Conservation (phyloP, 2,888 invertebrate species). For the Atethmia centrago region DNA sequence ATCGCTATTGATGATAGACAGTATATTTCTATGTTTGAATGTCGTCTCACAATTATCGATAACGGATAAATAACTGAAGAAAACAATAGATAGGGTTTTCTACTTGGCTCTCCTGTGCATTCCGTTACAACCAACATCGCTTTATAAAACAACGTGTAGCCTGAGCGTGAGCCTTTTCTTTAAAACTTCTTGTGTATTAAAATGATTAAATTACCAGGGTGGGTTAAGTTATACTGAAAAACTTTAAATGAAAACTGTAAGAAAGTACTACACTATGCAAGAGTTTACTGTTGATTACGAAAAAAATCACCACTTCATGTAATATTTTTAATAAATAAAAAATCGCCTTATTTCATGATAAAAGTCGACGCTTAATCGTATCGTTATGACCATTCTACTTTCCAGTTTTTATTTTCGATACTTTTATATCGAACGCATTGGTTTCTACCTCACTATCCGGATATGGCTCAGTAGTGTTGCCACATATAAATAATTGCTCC, state of each 20-base stretch:
- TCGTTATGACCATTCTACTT: not conserved
- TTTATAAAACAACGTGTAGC: not conserved
- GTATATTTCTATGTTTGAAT: not conserved
- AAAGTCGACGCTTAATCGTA: not conserved
- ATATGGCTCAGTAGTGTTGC: conserved; percentile 22
- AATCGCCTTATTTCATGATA: not conserved
- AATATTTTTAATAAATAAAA: not conserved
- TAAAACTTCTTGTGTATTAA: not conserved
- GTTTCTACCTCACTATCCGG: conserved; percentile 15
- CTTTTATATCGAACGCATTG: not conserved
- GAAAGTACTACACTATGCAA: not conserved
- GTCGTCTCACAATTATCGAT: not conserved
- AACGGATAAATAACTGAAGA: not conserved
- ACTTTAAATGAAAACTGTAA: not conserved
- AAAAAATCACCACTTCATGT: not conserved
- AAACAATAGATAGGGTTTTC: not conserved
- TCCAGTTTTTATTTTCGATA: not conserved
- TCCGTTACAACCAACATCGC: not conserved
- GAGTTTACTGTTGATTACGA: not conserved
- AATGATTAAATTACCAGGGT: not conserved
- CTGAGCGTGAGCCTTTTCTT: too few relatives aligned
- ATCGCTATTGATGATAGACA: not conserved
- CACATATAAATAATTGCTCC: not conserved
- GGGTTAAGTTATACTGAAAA: not conserved
- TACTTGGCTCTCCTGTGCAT: not conserved